Evolutionary conservation across 2,888 invertebrate genomes (phyloP).

Genomic region (Automeris io): DNA sequence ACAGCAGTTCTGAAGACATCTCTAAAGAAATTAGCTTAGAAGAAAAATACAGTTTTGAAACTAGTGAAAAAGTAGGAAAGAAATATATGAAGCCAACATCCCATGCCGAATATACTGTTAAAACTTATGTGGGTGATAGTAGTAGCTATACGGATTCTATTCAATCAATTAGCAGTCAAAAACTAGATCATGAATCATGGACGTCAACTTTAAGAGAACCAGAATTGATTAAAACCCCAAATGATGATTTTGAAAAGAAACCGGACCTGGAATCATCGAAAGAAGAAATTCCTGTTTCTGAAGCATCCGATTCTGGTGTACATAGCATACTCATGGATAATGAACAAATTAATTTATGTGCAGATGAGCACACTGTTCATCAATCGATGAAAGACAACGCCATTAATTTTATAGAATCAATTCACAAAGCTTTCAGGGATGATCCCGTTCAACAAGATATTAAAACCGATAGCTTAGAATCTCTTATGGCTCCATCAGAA

Average conservation of each 20-base stretch:
- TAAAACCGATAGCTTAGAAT: slow-evolving; percentile 50
- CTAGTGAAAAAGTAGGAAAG: slow-evolving; percentile 50
- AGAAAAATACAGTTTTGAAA: slow-evolving; percentile 64
- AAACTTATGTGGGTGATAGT: slow-evolving; percentile 16
- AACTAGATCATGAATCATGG: slow-evolving; percentile 17
- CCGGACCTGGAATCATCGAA: slow-evolving; percentile 27
- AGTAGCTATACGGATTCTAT: slow-evolving; percentile 22
- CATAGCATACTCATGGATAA: slow-evolving; percentile 42
- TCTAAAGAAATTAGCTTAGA: slow-evolving; percentile 63
- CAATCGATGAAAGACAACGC: slow-evolving; percentile 35
- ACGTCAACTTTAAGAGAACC: slow-evolving; percentile 29
- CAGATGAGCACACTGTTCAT: slow-evolving; percentile 16
- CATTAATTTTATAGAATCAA: slow-evolving; percentile 45
- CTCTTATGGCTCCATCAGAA: slow-evolving; percentile 30
- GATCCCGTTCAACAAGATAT: slow-evolving; percentile 63
- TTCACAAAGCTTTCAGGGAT: slow-evolving; percentile 58
- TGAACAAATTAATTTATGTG: slow-evolving; percentile 16
- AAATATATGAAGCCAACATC: slow-evolving; percentile 12
- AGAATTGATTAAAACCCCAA: slow-evolving; percentile 13
- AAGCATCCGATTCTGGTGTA: slow-evolving; percentile 45
- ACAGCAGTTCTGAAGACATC: slow-evolving; percentile 61
- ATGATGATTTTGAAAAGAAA: slow-evolving; percentile 15
- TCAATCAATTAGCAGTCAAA: slow-evolving; percentile 26
- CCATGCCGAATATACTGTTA: slow-evolving; percentile 9
- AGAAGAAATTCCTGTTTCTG: slow-evolving; percentile 38